Base-by-base conservation (phyloP, 1,140 invertebrate genomes). In the Lordiphosa mommai region DNA sequence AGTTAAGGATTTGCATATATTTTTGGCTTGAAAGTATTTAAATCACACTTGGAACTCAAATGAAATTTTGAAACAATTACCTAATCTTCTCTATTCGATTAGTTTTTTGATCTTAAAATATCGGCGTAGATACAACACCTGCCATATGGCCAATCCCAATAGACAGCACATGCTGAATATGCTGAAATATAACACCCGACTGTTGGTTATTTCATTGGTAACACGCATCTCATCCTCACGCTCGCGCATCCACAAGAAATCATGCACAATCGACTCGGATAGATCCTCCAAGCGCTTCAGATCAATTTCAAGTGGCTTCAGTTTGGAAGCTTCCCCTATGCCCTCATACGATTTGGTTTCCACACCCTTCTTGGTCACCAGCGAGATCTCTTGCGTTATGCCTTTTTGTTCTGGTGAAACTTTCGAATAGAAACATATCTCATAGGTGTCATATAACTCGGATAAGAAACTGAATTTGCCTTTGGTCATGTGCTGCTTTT, bases 91-190 rank as follows among this genome's bases (percentile, higher is more conserved):
- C 20, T 23, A 99, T 91, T 99, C 98, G 88, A 99, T 99, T 1
- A 99, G 93, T 91, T 99, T 99, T 90, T 99, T 99, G 53, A 97
- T 94, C 91, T 98, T 99, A 92, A 99, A 99, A 90, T 97, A 99
- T 87, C 96, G 93, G 86, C 97, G 92, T 20, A 99, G 92, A 87
- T 99, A 99, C 3, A 99, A 90, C 5, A 99, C 96, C 91, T 99
- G 98, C 97, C 98, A 99, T 12, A 95, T 96, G 20, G 98, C 97
- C 60, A 99, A 90, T 33, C 94, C 94, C 13, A 99, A 89, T n/a
- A 99, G 91, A 90, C 97, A 98, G 53, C 93, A 93, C 94, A 99
- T 98, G 43, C 97, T 98, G 90, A 99, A 98, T 87, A 99, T 93
- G 82, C 97, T 98, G 89, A 99, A 98, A 91, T 99, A 99, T 41